Evolutionary conservation across 1,140 invertebrate species (phyloP).

Genomic region (Bombus fervidus): DNA sequence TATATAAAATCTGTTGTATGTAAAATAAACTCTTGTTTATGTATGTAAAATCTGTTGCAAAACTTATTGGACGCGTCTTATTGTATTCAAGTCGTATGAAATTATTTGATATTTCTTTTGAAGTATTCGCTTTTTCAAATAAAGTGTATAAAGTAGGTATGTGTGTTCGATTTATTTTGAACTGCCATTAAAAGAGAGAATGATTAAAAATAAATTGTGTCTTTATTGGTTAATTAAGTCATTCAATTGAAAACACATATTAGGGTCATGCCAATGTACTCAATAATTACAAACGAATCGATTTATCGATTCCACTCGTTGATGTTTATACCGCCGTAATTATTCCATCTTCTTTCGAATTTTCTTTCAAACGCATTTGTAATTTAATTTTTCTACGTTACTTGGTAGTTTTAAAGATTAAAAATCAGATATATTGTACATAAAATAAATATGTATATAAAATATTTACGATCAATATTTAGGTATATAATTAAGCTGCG

Average conservation of each 20-base stretch:
- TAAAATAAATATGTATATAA: too few relatives aligned
- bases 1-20: too few relatives aligned
- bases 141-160: neutral
- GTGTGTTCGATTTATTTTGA: neutral
- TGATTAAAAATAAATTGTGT: slow-evolving; percentile 1
- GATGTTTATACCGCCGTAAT: neutral
- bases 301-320: slow-evolving; percentile 19
- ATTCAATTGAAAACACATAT: slow-evolving; percentile 14
- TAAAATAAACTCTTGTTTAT: too few relatives aligned
- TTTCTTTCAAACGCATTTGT: too few relatives aligned
- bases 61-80: too few relatives aligned
- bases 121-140: too few relatives aligned
- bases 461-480: too few relatives aligned
- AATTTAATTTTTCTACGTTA: neutral
- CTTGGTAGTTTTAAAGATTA: neutral
- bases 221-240: slow-evolving; percentile 13
- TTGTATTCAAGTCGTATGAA: too few relatives aligned
- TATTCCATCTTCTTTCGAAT: neutral
- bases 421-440: neutral
- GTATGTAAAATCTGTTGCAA: too few relatives aligned
- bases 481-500: too few relatives aligned
- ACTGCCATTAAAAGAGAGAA: neutral
- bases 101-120: too few relatives aligned
- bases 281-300: slow-evolving; percentile 6
- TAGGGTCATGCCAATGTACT: slow-evolving; percentile 3